Evolutionary conservation across 2,797 vertebrate species (phyloP), one percentile per base, ranked within the genome.

Genomic region (Periparus ater): DNA sequence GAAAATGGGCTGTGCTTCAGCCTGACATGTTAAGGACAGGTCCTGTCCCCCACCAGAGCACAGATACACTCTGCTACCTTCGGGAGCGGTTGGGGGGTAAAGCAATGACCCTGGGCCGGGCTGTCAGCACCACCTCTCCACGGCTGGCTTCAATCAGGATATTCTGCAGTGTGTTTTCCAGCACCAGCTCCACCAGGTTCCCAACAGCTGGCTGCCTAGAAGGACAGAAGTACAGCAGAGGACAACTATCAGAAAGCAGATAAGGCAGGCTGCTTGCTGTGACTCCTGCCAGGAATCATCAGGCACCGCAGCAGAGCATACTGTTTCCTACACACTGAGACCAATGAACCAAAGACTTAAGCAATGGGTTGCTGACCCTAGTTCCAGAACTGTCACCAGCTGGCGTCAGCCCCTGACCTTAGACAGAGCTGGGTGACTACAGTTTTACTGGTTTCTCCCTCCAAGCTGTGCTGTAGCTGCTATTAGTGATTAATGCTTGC

Each of bases 121-220:
- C 97, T 4, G 98, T 99, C 55, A 99, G 98, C 54, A 98, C 96
- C 88, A 99, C 98, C 90, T 99, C 99, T 55, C 98, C 99, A 54
- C 95, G 97, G 95, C 98, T 98, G 54, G 98, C 99, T 97, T 99
- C 99, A 2, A 97, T 98, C 98, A 99, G 97, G 94, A 99, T 98
- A 96, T 99, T 99, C 97, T 98, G 98, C 76, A 99, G 93, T 6
- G 98, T 98, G 96, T 98, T 99, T 82, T 98, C 97, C 91, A 99
- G 97, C 93, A 99, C 85, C 20, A 95, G 96, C 91, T 99, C 98
- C 78, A 95, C 91, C 40, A 99, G 83, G 91, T 97, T 98, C 94
- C 96, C 87, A 87, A 98, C 97, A 55, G 97, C 97, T 0, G 97
- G 96, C 26, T 98, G 97, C 97, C 98, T 99, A 88, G 54, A 82